Evolutionary conservation across 2,797 vertebrate genomes (phyloP), one percentile per base, ranked within the genome.

Genomic region (Aphelocoma californica): DNA sequence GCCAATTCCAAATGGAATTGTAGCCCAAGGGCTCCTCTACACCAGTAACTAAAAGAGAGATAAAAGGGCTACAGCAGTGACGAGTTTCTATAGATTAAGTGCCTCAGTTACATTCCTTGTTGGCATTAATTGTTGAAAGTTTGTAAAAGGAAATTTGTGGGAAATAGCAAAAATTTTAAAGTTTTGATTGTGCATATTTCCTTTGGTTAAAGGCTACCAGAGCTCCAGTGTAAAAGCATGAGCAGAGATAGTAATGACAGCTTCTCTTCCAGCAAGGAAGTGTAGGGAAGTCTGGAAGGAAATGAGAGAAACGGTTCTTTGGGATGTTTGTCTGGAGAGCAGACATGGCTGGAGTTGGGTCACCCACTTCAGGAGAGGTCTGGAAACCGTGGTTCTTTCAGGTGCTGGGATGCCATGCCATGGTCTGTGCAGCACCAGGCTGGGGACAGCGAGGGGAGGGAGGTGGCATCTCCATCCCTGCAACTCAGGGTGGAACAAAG

Each of bases 391-490:
- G 6, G 18, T 44, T 38, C 20, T 1, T 8, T 10, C 13, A 16
- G 36, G 54, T 53, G 36, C 10, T 11, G 32, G 57, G 40, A 47
- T 29, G 7, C 28, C 0, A 0, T 12, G 42, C 14, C 60, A 17
- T 14, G 28, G 19, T 51, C 61, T 66, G 36, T 44, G 56, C 60
- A 77, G 56, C 57, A 21, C 31, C 36, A 26, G 34, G 34, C 31
- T 28, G 51, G 36, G 69, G 38, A 51, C 34, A 38, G n/a, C 0
- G 0, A 69, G 42, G 47, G 57, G 57, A 70, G n/a, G 61, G 42
- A 64, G 48, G 34, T 2, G 26, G 53, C 17, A 60, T 9, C 40
- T 79, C 45, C 34, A 47, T 86, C 69, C 56, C 64, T 14, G 0
- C 51, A 20, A 18, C 21, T 74, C 57, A 61, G 29, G 12, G 29